Conservation (phyloP, 2,888 invertebrate species). For the Scaptodrosophila latifasciaeformis region DNA sequence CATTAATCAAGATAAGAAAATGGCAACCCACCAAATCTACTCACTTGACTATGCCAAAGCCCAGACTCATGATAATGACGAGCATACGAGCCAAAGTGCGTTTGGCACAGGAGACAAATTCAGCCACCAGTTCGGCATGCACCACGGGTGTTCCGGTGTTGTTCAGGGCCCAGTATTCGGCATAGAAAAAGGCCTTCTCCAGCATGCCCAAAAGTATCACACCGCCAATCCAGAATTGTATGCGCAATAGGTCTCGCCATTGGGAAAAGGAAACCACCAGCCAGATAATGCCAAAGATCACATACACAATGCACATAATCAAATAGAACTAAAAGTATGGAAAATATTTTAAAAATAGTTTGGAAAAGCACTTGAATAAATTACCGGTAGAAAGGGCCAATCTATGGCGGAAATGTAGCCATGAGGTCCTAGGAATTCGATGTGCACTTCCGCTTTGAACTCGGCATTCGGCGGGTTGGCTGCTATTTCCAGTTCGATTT, state of each 20-base stretch:
- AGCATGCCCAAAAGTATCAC: constrained; percentile 91
- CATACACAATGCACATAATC: constrained; percentile 91
- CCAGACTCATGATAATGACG: constrained; percentile 94
- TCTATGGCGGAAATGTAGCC: constrained; percentile 93
- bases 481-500: constrained; percentile 77
- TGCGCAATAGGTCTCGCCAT: constrained; percentile 92
- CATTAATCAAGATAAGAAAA: not conserved
- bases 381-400: constrained; percentile 89
- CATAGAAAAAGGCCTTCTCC: constrained; percentile 92
- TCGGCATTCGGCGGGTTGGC: constrained; percentile 69
- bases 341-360: not conserved
- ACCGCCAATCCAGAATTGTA: constrained; percentile 97
- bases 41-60: constrained; percentile 96
- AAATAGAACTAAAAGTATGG: constrained; percentile 84
- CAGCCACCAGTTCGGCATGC: constrained; percentile 88
- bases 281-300: constrained; percentile 89
- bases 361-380: constrained; percentile 26
- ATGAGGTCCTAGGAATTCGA: constrained; percentile 85
- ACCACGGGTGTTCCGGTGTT: constrained; percentile 80
- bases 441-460: constrained; percentile 79
- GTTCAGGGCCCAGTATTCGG: constrained; percentile 88
- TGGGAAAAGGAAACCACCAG: constrained; percentile 87
- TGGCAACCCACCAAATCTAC: constrained; percentile 67
- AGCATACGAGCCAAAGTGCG: constrained; percentile 93
- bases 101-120: constrained; percentile 93